Conservation (phyloP, 2,888 invertebrate species). For the Xiphydria camelus region DNA sequence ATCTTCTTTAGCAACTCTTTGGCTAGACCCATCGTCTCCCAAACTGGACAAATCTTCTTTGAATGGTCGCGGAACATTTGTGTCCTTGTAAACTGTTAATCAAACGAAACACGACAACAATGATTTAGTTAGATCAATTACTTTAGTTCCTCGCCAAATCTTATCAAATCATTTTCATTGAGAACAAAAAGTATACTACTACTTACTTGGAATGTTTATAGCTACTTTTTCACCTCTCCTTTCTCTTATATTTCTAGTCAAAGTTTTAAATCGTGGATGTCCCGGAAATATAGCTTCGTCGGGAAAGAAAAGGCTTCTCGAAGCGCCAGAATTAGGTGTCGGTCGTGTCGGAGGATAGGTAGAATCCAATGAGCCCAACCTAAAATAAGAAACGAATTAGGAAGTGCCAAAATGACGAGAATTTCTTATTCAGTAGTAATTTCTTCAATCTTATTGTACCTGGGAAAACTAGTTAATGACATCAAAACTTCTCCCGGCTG, state of each 20-base stretch:
- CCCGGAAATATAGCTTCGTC: conserved; percentile 92
- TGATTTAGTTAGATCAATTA: background rate
- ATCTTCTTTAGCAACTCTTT: conserved; percentile 76
- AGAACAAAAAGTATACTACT: background rate
- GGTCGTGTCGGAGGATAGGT: conserved; percentile 80
- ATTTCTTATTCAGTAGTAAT: background rate
- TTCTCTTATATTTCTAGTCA: conserved; percentile 90
- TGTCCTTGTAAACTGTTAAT: conserved; percentile 82
- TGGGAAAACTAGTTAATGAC: conserved; percentile 91
- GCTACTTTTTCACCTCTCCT: conserved; percentile 93
- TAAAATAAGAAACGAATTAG: conserved; percentile 50
- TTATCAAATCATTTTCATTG: background rate
- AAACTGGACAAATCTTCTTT: conserved; percentile 62
- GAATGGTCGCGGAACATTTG: conserved; percentile 82
- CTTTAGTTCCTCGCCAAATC: background rate
- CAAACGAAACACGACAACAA: background rate
- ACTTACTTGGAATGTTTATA: conserved; percentile 91
- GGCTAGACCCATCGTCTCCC: conserved; percentile 69
- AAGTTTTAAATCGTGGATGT: conserved; percentile 93
- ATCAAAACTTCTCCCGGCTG: conserved; percentile 81
- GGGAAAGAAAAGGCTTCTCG: conserved; percentile 88
- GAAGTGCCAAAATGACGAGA: conserved; percentile 2
- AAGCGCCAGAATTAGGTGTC: conserved; percentile 72
- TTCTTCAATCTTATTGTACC: conserved; percentile 61
- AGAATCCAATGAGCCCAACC: conserved; percentile 87